Percentiles rank a stretch among this genome's conserved stretches.
Conservation (phyloP, 2,888 invertebrate genomes). For the Halictus quadricinctus region DNA sequence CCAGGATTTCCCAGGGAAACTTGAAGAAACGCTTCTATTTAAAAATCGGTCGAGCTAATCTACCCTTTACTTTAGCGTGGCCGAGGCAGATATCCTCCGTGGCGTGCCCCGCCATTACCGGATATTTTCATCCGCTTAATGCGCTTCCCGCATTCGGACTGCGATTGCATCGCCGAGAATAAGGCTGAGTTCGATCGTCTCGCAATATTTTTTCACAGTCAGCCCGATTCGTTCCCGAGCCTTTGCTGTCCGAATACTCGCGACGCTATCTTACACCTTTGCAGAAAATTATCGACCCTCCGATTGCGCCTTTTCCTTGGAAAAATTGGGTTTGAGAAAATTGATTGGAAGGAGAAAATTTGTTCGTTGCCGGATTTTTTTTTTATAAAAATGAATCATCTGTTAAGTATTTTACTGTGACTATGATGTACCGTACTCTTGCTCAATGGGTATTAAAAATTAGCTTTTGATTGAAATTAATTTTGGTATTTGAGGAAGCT, state of each 20-base stretch:
- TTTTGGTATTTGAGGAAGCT: too few species aligned
- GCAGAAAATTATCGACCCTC: slow-evolving; percentile 22
- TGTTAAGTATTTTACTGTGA: too few species aligned
- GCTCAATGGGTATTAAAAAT: too few species aligned
- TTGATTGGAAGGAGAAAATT: too few species aligned
- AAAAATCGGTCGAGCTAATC: slow-evolving; percentile 33
- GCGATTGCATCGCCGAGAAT: slow-evolving; percentile 25
- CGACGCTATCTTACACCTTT: not conserved
- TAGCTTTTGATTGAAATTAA: too few species aligned
- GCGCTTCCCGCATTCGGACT: slow-evolving; percentile 27
- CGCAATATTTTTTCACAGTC: not conserved
- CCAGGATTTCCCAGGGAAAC: slow-evolving; percentile 28
- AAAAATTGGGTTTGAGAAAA: too few species aligned
- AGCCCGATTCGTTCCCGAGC: not conserved
- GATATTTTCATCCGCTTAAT: slow-evolving; percentile 53
- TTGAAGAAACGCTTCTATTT: slow-evolving; percentile 29
- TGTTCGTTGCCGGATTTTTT: too few species aligned
- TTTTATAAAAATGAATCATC: too few species aligned
- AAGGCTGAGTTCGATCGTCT: not conserved
- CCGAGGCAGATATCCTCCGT: slow-evolving; percentile 25
- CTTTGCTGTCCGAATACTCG: slow-evolving; percentile 12
- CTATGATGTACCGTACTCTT: too few species aligned
- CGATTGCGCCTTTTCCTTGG: too few species aligned
- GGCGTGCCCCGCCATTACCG: not conserved
- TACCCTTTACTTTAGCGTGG: slow-evolving; percentile 46